Evolutionary conservation across 2,888 invertebrate species (phyloP).

Genomic region (Diarsia mendica): DNA sequence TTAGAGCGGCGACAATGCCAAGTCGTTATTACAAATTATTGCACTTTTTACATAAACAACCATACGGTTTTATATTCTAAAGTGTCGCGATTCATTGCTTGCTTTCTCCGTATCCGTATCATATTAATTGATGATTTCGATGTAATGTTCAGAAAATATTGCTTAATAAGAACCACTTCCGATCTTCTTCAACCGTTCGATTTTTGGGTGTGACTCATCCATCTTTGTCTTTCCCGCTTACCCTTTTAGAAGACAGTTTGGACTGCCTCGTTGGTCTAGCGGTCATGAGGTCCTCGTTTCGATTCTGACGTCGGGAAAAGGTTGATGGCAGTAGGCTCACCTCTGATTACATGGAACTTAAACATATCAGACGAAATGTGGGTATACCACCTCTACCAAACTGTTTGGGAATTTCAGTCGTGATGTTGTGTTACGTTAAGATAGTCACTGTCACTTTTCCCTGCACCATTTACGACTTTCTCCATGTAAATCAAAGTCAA

Average conservation of each 20-base stretch:
- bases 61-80: constrained; percentile 51
- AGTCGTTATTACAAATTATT: constrained; percentile 77
- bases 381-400: no score
- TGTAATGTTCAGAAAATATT: background rate
- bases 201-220: background rate
- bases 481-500: background rate
- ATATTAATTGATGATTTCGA: background rate
- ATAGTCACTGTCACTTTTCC: background rate
- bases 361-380: no score
- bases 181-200: background rate
- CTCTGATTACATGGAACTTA: no score
- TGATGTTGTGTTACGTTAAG: no score
- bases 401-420: no score
- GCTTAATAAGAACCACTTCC: background rate
- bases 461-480: background rate
- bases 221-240: background rate
- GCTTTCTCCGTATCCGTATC: background rate
- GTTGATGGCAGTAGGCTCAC: no score
- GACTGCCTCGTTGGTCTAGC: no score
- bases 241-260: background rate
- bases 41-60: constrained; percentile 63
- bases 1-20: constrained; percentile 73
- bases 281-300: no score
- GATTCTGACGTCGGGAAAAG: no score
- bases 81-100: constrained; percentile 23